phyloP scores from a whole-genome alignment of 2,888 invertebrate genomes.

The Eledone cirrhosa region DNA sequence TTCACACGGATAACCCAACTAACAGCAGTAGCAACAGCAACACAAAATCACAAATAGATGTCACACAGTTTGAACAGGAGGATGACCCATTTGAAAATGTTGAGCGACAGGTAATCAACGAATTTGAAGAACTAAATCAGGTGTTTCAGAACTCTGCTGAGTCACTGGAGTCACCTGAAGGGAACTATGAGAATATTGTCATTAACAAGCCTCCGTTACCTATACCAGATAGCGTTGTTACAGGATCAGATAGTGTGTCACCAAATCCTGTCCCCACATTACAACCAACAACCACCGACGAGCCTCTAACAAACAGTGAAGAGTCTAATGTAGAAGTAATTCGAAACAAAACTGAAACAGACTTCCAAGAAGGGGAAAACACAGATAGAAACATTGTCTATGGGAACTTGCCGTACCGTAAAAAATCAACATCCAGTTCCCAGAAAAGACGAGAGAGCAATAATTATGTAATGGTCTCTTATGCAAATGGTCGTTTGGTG shows the following conservation, averaged over 20 bases:
- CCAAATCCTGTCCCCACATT: not conserved
- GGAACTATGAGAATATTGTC: constrained; percentile 28
- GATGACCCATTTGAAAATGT: constrained; percentile 59
- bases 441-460: constrained; percentile 3
- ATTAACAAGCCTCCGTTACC: constrained; percentile 1
- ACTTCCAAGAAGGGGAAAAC: constrained; percentile 3
- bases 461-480: constrained; percentile 20
- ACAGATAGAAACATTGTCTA: not conserved
- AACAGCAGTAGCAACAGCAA: not conserved
- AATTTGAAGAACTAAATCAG: constrained; percentile 54
- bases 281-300: not conserved
- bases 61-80: constrained; percentile 55
- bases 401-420: constrained; percentile 23
- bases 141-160: constrained; percentile 40
- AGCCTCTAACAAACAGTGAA: not conserved
- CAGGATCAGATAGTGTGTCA: constrained; percentile 9
- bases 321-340: not conserved
- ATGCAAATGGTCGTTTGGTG: constrained; percentile 16
- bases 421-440: not conserved
- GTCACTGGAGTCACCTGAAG: constrained; percentile 28
- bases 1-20: constrained; percentile 10
- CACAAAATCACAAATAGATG: constrained; percentile 43
- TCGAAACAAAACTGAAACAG: constrained; percentile 11
- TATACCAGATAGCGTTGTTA: constrained; percentile 2
- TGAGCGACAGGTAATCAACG: constrained; percentile 56